Base-by-base conservation (phyloP, 2,113 vertebrate genomes). In the Ceyx melanurus region DNA sequence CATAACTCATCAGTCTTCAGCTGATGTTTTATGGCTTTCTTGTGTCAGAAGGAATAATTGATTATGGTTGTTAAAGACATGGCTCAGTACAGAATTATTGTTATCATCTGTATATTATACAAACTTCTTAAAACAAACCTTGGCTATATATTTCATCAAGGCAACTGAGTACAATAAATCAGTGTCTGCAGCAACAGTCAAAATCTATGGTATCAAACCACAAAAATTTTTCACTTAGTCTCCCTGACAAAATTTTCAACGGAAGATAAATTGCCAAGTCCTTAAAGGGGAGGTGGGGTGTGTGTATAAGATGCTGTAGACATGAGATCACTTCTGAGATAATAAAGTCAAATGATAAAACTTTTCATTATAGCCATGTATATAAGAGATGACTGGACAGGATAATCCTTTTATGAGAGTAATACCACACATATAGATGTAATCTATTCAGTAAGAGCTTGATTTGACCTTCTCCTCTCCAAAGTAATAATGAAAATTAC, bases 1-100 rank as follows among this genome's bases (percentile, higher is more conserved):
- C 78, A 67, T 88, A 96, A 70, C 62, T 94, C 73, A 90, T 86
- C 72, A 82, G 54, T 62, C 67, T 96, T 86, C 65, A 70, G 22
- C 18, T 89, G 71, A 84, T 91, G 22, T 57, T 93, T 88, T 90
- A 89, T 82, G 62, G 16, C 50, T 94, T 96, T 88, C 53, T 16
- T 67, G 3, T 88, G 50, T 90, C 88, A 79, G 65, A 62, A 88
- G 48, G 23, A 85, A 84, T 50, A 88, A 90, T 40, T 79, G 21
- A 91, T 70, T 72, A 35, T 9, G 29, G 42, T 16, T 84, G 46
- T 62, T 84, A 66, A 91, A 95, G 84, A 15, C 21, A 45, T 31
- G 33, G 75, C 45, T 88, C 82, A 54, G 17, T 71, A 67, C 35
- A 82, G 78, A 96, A 86, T 72, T 80, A 81, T 46, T 93, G 43